Conservation (phyloP, 2,888 invertebrate genomes). For the Acrobasis consociella region DNA sequence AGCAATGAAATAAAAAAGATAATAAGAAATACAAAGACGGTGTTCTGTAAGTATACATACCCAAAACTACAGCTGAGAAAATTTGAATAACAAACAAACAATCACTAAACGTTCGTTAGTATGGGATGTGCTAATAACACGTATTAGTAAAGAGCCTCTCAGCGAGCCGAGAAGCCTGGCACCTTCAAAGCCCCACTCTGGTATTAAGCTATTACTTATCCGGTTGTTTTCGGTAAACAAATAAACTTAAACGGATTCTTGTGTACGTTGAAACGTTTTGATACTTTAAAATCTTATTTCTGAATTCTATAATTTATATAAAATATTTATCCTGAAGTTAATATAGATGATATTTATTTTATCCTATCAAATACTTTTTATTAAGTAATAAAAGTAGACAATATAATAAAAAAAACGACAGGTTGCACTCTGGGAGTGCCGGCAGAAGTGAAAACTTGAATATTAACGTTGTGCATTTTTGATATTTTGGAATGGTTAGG, state of each 20-base stretch:
- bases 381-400: no score
- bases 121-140: conserved; percentile 35
- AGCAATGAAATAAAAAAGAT: no score
- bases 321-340: no score
- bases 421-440: no score
- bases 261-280: conserved; percentile 38
- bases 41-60: not conserved
- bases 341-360: no score
- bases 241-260: conserved; percentile 42
- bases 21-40: not conserved
- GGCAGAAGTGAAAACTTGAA: no score
- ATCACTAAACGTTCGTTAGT: conserved; percentile 41
- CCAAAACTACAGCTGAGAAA: not conserved
- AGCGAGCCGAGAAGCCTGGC: conserved; percentile 73
- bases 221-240: conserved; percentile 63
- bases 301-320: not conserved
- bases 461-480: no score
- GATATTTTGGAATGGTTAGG: no score
- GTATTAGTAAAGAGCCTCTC: conserved; percentile 39
- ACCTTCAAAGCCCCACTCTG: conserved; percentile 66
- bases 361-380: no score
- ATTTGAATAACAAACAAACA: conserved; percentile 48
- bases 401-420: no score
- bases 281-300: conserved; percentile 40
- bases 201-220: conserved; percentile 82